Evolutionary conservation across 2,888 invertebrate species (phyloP).

Genomic region (Dorcus parallelipipedus): DNA sequence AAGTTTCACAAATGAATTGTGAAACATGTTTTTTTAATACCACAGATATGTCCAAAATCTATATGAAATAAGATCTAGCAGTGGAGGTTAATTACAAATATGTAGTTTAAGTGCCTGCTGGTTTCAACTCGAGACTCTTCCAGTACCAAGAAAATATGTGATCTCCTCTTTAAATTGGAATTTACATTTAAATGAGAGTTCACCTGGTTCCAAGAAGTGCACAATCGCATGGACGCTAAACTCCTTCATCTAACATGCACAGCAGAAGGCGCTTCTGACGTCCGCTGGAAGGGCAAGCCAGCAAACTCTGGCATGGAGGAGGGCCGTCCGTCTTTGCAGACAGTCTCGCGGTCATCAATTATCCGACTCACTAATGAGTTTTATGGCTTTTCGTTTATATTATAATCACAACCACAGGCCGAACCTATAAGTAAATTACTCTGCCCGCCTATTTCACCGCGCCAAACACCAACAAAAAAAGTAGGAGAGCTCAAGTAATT

Average conservation of each 20-base stretch:
- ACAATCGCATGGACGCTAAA: not conserved
- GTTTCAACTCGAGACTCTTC: too few relatives aligned
- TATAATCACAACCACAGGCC: conserved; percentile 29
- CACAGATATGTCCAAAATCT: too few relatives aligned
- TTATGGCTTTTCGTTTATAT: conserved; percentile 40
- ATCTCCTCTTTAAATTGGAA: too few relatives aligned
- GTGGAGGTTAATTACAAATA: too few relatives aligned
- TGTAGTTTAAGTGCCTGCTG: too few relatives aligned
- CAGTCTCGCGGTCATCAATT: conserved; percentile 37
- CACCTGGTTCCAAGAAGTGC: too few relatives aligned
- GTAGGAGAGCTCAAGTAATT: too few relatives aligned
- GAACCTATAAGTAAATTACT: conserved; percentile 25
- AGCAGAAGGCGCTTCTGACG: not conserved
- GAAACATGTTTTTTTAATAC: too few relatives aligned
- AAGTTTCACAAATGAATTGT: too few relatives aligned
- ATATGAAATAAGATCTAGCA: too few relatives aligned
- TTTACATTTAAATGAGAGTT: too few relatives aligned
- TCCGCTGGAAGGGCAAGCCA: conserved; percentile 8
- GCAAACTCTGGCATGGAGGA: conserved; percentile 24
- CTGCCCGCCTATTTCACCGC: conserved; percentile 24
- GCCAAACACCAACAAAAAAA: not conserved
- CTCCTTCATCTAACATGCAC: not conserved
- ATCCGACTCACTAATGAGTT: conserved; percentile 39
- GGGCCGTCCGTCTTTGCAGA: conserved; percentile 27
- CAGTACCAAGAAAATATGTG: too few relatives aligned